Percentiles rank a stretch among this genome's conserved stretches.
phyloP scores from a whole-genome alignment of 1,140 invertebrate genomes.

The Drosophila pachea region DNA sequence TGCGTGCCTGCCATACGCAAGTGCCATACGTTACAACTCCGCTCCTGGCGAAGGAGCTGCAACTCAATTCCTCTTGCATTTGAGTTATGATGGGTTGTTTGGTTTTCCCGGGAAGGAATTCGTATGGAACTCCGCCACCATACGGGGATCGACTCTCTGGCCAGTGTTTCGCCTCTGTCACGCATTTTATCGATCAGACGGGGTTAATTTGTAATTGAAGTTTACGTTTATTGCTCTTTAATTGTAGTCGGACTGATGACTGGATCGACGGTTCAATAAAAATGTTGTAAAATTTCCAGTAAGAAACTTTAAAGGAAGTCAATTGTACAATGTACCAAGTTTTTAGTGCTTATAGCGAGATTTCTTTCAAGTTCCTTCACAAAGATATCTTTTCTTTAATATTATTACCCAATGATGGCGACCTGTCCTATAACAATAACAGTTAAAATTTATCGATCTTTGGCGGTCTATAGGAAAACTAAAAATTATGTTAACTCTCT shows the following conservation, averaged over 20 bases:
- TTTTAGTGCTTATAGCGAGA: background rate
- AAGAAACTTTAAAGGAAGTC: slow-evolving; percentile 17
- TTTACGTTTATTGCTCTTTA: slow-evolving; percentile 65
- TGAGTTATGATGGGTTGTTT: slow-evolving; percentile 52
- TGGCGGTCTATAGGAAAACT: too few relatives aligned
- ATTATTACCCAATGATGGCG: too few relatives aligned
- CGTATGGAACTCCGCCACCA: background rate
- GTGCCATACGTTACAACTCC: background rate
- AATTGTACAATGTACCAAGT: background rate
- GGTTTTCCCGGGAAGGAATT: slow-evolving; percentile 16
- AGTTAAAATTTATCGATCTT: background rate
- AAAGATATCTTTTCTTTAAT: background rate
- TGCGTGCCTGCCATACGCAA: slow-evolving; percentile 64
- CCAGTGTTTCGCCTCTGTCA: slow-evolving; percentile 19
- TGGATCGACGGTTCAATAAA: slow-evolving; percentile 10
- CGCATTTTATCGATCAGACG: slow-evolving; percentile 45
- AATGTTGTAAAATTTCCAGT: slow-evolving; percentile 16
- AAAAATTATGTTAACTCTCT: too few relatives aligned
- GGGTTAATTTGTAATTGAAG: slow-evolving; percentile 57
- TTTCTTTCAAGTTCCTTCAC: background rate
- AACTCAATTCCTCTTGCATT: slow-evolving; percentile 1
- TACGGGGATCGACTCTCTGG: background rate
- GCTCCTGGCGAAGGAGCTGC: background rate
- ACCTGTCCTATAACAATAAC: background rate
- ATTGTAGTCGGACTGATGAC: slow-evolving; percentile 43